Percentiles rank a stretch among this genome's conserved stretches.
Conservation (phyloP, 2,113 vertebrate species). For the Mobula birostris region DNA sequence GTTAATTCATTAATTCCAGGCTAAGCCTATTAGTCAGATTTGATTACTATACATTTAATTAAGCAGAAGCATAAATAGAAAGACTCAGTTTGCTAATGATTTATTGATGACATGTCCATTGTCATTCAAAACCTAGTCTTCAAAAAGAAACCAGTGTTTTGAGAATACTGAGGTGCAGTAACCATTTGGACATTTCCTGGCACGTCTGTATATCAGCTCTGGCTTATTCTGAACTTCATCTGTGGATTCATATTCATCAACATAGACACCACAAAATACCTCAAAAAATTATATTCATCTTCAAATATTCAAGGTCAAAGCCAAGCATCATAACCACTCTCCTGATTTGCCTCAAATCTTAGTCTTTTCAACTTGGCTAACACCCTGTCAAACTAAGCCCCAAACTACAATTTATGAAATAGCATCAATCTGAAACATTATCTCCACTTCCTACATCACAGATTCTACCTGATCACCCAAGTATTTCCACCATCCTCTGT, state of each 20-base stretch:
- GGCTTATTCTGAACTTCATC: background rate
- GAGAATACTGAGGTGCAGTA: background rate
- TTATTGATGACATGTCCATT: background rate
- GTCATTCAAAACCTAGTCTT: background rate
- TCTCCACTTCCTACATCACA: too few species aligned
- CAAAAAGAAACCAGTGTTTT: background rate
- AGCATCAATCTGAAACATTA: too few species aligned
- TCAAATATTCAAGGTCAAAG: background rate
- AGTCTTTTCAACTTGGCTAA: background rate
- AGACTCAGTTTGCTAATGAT: background rate
- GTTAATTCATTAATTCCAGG: background rate
- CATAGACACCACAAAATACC: background rate
- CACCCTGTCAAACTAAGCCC: background rate
- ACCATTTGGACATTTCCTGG: background rate
- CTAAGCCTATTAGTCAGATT: background rate
- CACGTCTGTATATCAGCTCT: background rate
- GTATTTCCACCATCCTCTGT: too few species aligned
- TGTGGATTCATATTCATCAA: background rate
- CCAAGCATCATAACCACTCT: background rate
- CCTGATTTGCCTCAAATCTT: background rate
- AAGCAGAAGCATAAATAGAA: constrained; percentile 21
- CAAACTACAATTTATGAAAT: too few species aligned
- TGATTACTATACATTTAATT: constrained; percentile 1
- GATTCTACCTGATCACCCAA: too few species aligned
- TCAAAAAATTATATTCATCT: background rate